phyloP scores from a whole-genome alignment of 2,113 vertebrate species.

The Todiramphus chloris region DNA sequence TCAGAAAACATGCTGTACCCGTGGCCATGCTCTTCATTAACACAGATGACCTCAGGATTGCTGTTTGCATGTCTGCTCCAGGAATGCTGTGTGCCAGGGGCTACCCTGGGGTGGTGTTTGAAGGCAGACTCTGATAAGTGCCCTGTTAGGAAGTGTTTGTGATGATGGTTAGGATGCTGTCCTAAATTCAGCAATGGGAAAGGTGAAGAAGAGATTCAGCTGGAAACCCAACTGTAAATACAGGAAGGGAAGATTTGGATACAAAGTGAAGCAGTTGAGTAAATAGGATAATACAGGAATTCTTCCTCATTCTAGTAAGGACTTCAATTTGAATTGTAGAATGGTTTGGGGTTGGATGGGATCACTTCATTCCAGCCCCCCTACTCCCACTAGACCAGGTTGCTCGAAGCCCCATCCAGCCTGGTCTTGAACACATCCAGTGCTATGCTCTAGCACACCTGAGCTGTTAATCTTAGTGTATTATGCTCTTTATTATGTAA shows the following conservation, averaged over 20 bases:
- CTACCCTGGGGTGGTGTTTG: not conserved
- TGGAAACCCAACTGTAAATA: not conserved
- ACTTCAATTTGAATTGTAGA: not conserved
- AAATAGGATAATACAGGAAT: not conserved
- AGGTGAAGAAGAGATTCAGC: not conserved
- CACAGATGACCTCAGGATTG: not conserved
- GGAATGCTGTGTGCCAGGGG: not conserved
- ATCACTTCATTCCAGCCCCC: not conserved
- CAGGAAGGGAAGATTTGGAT: too few relatives aligned
- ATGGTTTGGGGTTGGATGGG: not conserved
- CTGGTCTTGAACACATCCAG: not conserved
- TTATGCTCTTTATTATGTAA: not conserved
- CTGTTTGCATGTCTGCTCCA: not conserved
- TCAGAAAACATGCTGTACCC: not conserved
- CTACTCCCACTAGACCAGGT: not conserved
- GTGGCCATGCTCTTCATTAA: not conserved
- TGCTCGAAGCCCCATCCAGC: not conserved
- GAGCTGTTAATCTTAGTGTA: not conserved
- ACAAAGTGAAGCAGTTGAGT: not conserved
- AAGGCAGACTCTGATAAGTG: not conserved
- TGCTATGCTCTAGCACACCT: not conserved
- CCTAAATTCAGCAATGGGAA: not conserved
- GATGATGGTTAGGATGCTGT: not conserved
- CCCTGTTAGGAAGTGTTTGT: not conserved
- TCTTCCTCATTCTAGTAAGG: not conserved